Base-by-base conservation (phyloP, 2,113 vertebrate genomes). In the Elephantulus edwardii region DNA sequence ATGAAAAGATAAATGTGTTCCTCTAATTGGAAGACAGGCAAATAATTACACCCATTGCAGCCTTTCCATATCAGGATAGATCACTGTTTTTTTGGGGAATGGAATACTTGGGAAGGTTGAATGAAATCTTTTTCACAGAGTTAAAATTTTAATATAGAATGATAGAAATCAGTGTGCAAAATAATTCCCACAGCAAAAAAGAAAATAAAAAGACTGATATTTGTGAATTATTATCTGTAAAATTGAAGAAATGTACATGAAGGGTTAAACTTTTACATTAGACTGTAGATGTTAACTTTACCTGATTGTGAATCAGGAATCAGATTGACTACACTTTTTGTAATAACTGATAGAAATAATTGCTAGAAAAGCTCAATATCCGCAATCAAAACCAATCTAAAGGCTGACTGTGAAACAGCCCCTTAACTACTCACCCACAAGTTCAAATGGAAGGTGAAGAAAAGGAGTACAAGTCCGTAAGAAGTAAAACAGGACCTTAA, bases 61-160 rank as follows among this genome's bases (percentile, higher is more conserved):
- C 42, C 48, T 84, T 70, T 84, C 58, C 1, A 58, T 28, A 70
- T 33, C 6, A 76, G 38, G n/a, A 1, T 52, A 58, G 58, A 50
- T 77, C 75, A 68, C 56, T 40, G 60, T 14, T 52, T 72, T 20
- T 83, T 68, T 68, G 70, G 70, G 20, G 16, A 58, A 19, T 40
- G 28, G 17, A n/a, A 42, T 60, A n/a, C 88, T 50, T 56, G 83
- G 22, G 52, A 70, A 77, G n/a, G 0, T 48, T 76, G 19, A 64
- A 75, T 66, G 81, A 76, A 66, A 28, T 88, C 35, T 58, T 40
- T 58, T 28, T 20, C 68, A 70, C 4, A 60, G 42, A 66, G 19
- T 87, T 87, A 87, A 87, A 76, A 82, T 83, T 83, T 16, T 60
- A 60, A 22, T 83, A 40, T 35, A 70, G 50, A 88, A 77, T 60